Conservation (phyloP, 2,113 vertebrate species). For the Cyprichromis sp. region DNA sequence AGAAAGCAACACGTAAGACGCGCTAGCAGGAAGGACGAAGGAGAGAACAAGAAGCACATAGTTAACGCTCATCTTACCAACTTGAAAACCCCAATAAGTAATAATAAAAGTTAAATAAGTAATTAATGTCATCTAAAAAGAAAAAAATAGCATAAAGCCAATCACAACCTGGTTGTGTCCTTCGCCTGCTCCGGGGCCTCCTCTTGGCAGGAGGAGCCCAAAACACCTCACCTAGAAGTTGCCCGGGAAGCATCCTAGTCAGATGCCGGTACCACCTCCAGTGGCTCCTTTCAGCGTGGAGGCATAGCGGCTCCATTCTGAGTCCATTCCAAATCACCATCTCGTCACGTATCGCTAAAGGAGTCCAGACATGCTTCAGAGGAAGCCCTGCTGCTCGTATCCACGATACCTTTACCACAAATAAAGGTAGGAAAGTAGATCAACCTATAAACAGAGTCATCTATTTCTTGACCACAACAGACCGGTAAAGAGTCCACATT, state of each 20-base stretch:
- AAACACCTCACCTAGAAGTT: not conserved
- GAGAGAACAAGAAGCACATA: not conserved
- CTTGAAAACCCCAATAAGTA: not conserved
- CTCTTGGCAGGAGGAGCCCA: not conserved
- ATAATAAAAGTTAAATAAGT: not conserved
- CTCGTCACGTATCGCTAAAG: not conserved
- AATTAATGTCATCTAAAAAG: not conserved
- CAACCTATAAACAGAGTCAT: not conserved
- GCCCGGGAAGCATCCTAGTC: not conserved
- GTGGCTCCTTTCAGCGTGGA: not conserved
- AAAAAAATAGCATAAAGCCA: not conserved
- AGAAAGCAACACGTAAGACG: rapidly evolving
- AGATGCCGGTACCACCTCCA: rapidly evolving
- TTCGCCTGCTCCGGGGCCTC: rapidly evolving
- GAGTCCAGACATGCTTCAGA: not conserved
- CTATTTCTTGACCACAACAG: not conserved
- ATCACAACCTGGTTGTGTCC: not conserved
- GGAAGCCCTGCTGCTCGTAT: not conserved
- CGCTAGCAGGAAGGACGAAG: not conserved
- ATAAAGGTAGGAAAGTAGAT: not conserved
- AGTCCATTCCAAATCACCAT: not conserved
- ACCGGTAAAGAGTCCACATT: not conserved
- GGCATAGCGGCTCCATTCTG: not conserved
- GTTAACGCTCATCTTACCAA: not conserved
- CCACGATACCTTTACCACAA: rapidly evolving